Evolutionary conservation across 2,888 invertebrate genomes (phyloP).

Genomic region (Tetramorium bicarinatum): DNA sequence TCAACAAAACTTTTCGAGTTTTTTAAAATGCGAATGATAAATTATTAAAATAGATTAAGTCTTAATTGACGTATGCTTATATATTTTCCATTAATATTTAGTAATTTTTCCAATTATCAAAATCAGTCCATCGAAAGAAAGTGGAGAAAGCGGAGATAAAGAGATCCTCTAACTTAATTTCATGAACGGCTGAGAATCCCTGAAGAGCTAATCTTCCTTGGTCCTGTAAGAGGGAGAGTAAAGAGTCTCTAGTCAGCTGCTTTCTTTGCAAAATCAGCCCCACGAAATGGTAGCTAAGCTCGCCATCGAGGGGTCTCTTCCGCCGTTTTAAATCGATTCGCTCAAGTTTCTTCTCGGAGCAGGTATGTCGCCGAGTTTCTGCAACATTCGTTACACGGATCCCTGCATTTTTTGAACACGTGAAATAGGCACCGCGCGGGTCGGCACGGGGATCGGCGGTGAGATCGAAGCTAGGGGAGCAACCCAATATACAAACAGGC

Average conservation of each 20-base stretch:
- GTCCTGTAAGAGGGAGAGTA: slow-evolving; percentile 67
- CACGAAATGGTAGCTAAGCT: slow-evolving; percentile 42
- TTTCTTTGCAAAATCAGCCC: slow-evolving; percentile 83
- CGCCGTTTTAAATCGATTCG: slow-evolving; percentile 84
- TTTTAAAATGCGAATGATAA: background rate
- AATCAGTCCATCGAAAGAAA: background rate
- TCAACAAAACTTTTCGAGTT: background rate
- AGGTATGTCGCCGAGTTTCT: slow-evolving; percentile 78
- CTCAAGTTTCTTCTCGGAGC: slow-evolving; percentile 80
- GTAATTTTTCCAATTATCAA: background rate
- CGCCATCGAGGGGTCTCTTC: slow-evolving; percentile 63
- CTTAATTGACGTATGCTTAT: background rate
- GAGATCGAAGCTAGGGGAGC: slow-evolving; percentile 42
- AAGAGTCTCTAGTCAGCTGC: slow-evolving; percentile 83
- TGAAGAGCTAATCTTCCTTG: slow-evolving; percentile 69
- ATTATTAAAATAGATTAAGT: background rate
- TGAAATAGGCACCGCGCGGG: slow-evolving; percentile 38
- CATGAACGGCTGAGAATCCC: slow-evolving; percentile 71
- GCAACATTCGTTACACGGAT: slow-evolving; percentile 56
- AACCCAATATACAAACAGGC: slow-evolving; percentile 73
- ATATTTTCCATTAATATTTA: background rate
- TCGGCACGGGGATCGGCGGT: slow-evolving; percentile 15
- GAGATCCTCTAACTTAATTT: slow-evolving; percentile 39
- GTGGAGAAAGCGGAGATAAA: background rate
- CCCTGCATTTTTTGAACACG: slow-evolving; percentile 37